Evolutionary conservation across 1,140 invertebrate species (phyloP).

Genomic region (Drosophila hydei): DNA sequence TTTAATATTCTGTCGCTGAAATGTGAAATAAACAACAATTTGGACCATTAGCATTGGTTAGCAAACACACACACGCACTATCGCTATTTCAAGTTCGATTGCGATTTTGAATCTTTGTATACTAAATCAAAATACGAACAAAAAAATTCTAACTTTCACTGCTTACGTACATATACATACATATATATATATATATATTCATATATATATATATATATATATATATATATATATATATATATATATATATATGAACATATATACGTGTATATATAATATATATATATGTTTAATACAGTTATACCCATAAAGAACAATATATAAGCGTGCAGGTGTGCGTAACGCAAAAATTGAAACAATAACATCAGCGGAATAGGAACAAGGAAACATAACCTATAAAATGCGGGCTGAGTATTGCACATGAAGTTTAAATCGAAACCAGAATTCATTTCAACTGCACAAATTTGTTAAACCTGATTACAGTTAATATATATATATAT

Average conservation of each 20-base stretch:
- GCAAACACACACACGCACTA: neutral
- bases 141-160: slow-evolving; percentile 3
- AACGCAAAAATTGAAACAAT: slow-evolving; percentile 25
- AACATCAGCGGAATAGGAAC: slow-evolving; percentile 12
- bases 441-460: neutral
- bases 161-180: neutral
- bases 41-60: neutral
- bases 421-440: neutral
- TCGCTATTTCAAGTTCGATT: slow-evolving; percentile 4
- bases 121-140: slow-evolving; percentile 14
- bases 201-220: neutral
- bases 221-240: neutral
- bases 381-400: slow-evolving; percentile 40
- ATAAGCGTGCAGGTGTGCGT: slow-evolving; percentile 5
- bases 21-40: slow-evolving; percentile 10
- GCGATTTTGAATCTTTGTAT: slow-evolving; percentile 14
- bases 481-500: neutral
- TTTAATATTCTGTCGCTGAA: slow-evolving; percentile 30
- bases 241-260: neutral
- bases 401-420: slow-evolving; percentile 4
- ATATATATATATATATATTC: neutral
- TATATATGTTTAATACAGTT: too few relatives aligned
- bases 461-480: neutral
- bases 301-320: neutral
- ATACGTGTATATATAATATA: neutral